Evolutionary conservation across 1,140 invertebrate genomes (phyloP).

Genomic region (Drosophila arawakana): DNA sequence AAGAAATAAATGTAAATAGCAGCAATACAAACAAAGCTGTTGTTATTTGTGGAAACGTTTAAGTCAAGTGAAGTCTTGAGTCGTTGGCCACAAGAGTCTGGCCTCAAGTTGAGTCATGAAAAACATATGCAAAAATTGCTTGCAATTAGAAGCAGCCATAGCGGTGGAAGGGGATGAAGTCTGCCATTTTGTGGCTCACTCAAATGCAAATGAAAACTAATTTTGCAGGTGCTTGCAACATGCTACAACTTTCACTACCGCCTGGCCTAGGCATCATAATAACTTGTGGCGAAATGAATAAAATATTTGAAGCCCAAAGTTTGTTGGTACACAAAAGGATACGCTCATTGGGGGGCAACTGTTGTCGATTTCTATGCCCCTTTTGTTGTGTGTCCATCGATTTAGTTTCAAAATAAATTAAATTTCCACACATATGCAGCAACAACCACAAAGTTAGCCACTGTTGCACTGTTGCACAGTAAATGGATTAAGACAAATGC

Average conservation of each 20-base stretch:
- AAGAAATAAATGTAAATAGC: neutral
- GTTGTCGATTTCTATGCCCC: conserved; percentile 45
- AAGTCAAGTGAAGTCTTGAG: conserved; percentile 33
- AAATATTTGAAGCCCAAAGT: conserved; percentile 38
- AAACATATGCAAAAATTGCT: conserved; percentile 42
- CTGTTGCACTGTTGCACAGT: conserved; percentile 4
- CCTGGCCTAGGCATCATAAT: neutral
- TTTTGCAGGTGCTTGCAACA: conserved; percentile 21
- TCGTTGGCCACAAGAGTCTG: neutral
- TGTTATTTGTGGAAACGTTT: conserved; percentile 15
- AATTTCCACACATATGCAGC: conserved; percentile 47
- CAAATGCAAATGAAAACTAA: conserved; percentile 40
- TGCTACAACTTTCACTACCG: conserved; percentile 22
- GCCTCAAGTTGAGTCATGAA: conserved; percentile 38
- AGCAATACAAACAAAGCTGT: conserved; percentile 17
- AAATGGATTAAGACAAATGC: conserved; percentile 61
- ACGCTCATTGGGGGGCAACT: conserved; percentile 54
- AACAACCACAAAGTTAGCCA: conserved; percentile 59
- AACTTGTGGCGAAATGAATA: conserved; percentile 9
- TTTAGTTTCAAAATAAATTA: conserved; percentile 78
- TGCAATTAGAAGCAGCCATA: conserved; percentile 33
- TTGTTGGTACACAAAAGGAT: conserved; percentile 38
- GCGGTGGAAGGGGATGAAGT: neutral
- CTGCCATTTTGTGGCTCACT: conserved; percentile 40
- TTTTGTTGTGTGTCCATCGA: conserved; percentile 53